These are phyloP conservation scores for Villa cingulata DNA, from an alignment of 2,888 invertebrate species.

Conservation along the genomic window DNA sequence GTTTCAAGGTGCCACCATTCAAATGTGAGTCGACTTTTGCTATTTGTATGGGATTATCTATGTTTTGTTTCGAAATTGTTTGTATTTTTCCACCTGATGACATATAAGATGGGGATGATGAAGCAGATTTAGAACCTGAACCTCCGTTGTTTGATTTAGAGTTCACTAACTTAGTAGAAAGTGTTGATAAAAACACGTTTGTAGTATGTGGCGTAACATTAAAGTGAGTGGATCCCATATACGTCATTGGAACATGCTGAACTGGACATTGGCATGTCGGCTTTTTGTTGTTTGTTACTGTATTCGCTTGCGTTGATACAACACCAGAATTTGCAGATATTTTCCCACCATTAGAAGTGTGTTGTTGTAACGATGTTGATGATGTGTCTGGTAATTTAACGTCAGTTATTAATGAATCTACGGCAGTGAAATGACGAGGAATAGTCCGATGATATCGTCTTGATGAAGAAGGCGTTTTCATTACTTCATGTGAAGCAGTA, in stretches of 20 bases:
- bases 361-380: constrained; percentile 12
- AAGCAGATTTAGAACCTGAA: constrained; percentile 14
- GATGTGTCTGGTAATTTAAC: not conserved
- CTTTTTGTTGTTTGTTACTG: constrained; percentile 22
- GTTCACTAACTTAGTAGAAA: constrained; percentile 20
- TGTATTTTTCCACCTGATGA: constrained; percentile 5
- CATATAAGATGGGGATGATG: constrained; percentile 12
- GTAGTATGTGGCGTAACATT: constrained; percentile 20
- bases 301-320: constrained; percentile 5
- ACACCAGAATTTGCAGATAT: constrained; percentile 10
- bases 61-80: constrained; percentile 6
- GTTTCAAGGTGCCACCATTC: constrained; percentile 11
- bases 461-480: constrained; percentile 31
- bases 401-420: constrained; percentile 24
- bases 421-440: constrained; percentile 34
- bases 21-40: constrained; percentile 9
- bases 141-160: constrained; percentile 13
- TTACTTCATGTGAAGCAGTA: constrained; percentile 6
- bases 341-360: constrained; percentile 12
- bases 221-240: constrained; percentile 33
- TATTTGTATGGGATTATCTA: not conserved
- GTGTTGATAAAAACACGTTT: constrained; percentile 23
- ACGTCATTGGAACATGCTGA: constrained; percentile 37
- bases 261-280: constrained; percentile 37
- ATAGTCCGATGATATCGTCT: constrained; percentile 36